phyloP scores from a whole-genome alignment of 2,113 vertebrate species.

The Uria lomvia region DNA sequence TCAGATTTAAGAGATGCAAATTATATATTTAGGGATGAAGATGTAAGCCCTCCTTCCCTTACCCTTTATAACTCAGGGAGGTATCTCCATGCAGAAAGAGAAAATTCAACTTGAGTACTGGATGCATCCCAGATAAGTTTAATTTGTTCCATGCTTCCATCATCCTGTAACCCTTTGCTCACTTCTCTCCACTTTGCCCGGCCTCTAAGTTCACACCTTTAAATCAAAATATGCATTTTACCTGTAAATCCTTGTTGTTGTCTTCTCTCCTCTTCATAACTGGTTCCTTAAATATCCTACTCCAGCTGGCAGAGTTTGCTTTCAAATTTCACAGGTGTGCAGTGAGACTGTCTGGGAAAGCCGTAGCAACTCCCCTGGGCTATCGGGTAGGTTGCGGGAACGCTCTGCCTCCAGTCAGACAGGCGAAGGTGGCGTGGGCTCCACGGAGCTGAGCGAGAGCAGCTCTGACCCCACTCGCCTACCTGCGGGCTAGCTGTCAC shows the following conservation, averaged over 20 bases:
- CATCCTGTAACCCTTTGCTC: neutral
- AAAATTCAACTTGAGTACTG: neutral
- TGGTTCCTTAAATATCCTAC: neutral
- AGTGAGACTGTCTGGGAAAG: neutral
- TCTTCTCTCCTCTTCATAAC: neutral
- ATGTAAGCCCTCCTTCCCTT: neutral
- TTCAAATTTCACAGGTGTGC: neutral
- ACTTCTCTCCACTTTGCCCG: neutral
- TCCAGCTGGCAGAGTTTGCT: neutral
- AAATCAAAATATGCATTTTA: neutral
- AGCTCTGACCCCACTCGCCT: neutral
- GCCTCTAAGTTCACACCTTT: neutral
- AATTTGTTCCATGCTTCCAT: neutral
- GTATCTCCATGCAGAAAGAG: neutral
- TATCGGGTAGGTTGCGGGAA: neutral
- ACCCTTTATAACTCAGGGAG: neutral
- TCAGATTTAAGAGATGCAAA: neutral
- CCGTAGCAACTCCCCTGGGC: neutral
- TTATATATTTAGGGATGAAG: neutral
- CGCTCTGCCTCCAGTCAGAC: accelerated
- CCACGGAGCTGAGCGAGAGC: accelerated
- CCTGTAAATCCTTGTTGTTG: neutral
- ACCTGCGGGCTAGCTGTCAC: neutral
- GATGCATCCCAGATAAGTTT: neutral
- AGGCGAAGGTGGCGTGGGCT: accelerated